These are phyloP conservation scores for Leptatherina wallacei DNA, from an alignment of 2,797 vertebrate species.

Conservation along the genomic window DNA sequence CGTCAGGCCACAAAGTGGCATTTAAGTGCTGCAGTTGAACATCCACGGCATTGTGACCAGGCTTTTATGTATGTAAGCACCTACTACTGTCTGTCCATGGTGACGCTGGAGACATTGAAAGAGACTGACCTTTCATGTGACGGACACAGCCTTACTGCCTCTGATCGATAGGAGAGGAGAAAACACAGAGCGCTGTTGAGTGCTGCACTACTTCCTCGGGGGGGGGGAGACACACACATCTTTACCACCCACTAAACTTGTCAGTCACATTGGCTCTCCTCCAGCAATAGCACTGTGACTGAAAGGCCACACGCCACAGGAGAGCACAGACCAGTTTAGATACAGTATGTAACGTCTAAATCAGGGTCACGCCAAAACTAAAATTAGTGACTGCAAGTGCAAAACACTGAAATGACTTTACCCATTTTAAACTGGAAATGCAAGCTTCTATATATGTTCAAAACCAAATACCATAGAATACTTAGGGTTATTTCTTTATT, in stretches of 20 bases:
- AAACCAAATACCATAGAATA: not conserved
- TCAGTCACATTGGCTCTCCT: constrained; percentile 64
- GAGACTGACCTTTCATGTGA: constrained; percentile 65
- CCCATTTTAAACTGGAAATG: not conserved
- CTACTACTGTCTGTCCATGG: constrained; percentile 22
- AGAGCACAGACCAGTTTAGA: constrained; percentile 37
- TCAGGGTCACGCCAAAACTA: constrained; percentile 24
- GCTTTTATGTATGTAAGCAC: constrained; percentile 31
- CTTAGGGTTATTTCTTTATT: constrained; percentile 11
- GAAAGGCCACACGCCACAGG: constrained; percentile 65
- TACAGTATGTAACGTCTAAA: constrained; percentile 51
- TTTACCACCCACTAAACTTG: constrained; percentile 65
- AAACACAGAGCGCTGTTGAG: constrained; percentile 5
- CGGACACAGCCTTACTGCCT: constrained; percentile 53
- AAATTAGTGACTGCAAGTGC: constrained; percentile 1
- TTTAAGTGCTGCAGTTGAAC: constrained; percentile 38
- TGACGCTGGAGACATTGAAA: constrained; percentile 44
- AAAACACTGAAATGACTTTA: not conserved
- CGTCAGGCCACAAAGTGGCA: constrained; percentile 15
- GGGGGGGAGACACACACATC: constrained; percentile 52
- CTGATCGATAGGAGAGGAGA: constrained; percentile 55
- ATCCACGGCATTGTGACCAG: constrained; percentile 19
- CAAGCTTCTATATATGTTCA: not conserved
- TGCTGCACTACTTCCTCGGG: constrained; percentile 34
- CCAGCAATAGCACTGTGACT: constrained; percentile 47